These are phyloP conservation scores for Eupithecia subfuscata DNA, from an alignment of 2,888 invertebrate genomes.

Conservation along the genomic window DNA sequence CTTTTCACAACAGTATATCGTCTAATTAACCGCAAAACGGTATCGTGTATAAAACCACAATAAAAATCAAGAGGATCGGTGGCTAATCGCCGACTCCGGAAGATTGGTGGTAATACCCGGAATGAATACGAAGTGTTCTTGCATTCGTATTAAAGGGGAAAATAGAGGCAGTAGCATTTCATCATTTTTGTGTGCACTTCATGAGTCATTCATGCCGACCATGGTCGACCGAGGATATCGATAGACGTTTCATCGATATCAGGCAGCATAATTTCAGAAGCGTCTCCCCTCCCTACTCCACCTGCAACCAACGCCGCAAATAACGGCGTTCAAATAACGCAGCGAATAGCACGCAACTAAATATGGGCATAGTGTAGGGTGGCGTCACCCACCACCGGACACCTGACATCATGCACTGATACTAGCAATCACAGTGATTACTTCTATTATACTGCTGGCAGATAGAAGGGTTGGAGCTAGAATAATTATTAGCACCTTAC, in stretches of 20 bases:
- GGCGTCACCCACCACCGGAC: background rate
- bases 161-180: background rate
- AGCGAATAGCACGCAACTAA: slow-evolving; percentile 21
- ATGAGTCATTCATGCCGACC: background rate
- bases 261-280: background rate
- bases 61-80: no score
- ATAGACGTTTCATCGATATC: slow-evolving; percentile 13
- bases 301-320: slow-evolving; percentile 37
- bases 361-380: slow-evolving; percentile 22
- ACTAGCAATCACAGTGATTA: background rate
- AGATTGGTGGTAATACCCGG: no score
- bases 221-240: background rate
- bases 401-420: background rate
- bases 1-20: no score
- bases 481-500: background rate
- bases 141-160: background rate
- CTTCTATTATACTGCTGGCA: background rate
- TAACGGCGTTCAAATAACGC: slow-evolving; percentile 17
- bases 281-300: slow-evolving; percentile 25
- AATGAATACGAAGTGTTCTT: background rate
- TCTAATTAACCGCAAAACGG: no score
- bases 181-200: background rate
- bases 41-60: no score
- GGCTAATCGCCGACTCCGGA: no score
- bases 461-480: background rate